Base-by-base conservation (phyloP, 1,140 invertebrate genomes). In the Bombyx mandarina region DNA sequence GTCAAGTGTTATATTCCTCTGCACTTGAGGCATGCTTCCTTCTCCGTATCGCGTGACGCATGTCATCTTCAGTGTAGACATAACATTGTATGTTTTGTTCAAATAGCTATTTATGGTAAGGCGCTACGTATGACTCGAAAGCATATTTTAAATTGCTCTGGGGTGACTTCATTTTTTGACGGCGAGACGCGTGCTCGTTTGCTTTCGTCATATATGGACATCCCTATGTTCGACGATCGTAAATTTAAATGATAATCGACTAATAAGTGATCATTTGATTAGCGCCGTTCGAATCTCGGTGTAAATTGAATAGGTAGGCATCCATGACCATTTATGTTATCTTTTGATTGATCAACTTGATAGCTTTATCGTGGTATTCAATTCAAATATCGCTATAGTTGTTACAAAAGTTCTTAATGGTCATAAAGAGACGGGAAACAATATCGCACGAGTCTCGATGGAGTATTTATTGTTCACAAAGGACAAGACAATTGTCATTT, bases 401-500 rank as follows among this genome's bases (percentile, higher is more conserved):
- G 71, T 71, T 79, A 85, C 79, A 85, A 82, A 82, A 73, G 71
- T 70, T 78, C 71, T 82, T 83, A 82, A 83, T 82, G 80, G 80
- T 75, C 76, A 73, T 78, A 82, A 75, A 68, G 69, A 76, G 69
- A 74, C 73, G 74, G 73, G 75, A 75, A 82, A 79, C 82, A 85
- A 75, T 86, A 82, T 81, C 71, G 73, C 73, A 78, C 77, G 57
- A 72, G 62, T 69, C 68, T 72, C 67, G 69, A 78, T 78, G 73
- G 73, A 68, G 71, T 85, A 82, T 71, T 73, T 81, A 86, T 86
- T 83, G 77, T 80, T 62, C 66, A 68, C 61, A 69, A 72, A 80
- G 72, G 82, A 83, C 80, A 82, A 77, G 77, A 79, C 80, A 83
- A 86, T 86, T 77, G 80, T 82, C 79, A 78, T 85, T 83, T 83